Evolutionary conservation across 2,888 invertebrate species (phyloP).

Genomic region (Ptilodon capucinus): DNA sequence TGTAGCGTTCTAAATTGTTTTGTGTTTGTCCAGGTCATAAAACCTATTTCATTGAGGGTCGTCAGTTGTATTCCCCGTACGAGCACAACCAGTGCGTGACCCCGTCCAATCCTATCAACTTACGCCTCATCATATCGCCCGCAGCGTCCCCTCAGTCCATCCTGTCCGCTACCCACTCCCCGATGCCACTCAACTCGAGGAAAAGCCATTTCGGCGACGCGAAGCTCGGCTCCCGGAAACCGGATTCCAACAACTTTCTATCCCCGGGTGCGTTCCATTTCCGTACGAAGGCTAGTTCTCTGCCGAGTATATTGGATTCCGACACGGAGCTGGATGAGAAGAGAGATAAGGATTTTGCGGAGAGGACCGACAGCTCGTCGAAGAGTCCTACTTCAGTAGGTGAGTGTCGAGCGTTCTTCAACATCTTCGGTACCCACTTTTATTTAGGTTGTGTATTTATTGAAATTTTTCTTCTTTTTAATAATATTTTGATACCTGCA

Average conservation of each 20-base stretch:
- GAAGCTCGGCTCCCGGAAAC: constrained; percentile 38
- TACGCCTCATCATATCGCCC: constrained; percentile 84
- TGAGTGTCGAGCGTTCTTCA: too few species aligned
- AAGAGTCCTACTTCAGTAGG: constrained; percentile 87
- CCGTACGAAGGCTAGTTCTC: constrained; percentile 86
- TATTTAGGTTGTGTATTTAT: too few species aligned
- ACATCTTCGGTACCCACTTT: too few species aligned
- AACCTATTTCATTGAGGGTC: constrained; percentile 93
- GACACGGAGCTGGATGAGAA: constrained; percentile 85
- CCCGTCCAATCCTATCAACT: constrained; percentile 71
- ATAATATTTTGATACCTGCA: too few species aligned
- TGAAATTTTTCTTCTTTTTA: too few species aligned
- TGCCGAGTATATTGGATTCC: constrained; percentile 92
- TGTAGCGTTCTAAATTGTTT: constrained; percentile 16
- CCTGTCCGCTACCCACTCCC: constrained; percentile 61
- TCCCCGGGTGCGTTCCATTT: constrained; percentile 84
- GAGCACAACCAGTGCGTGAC: constrained; percentile 66
- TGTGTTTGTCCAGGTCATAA: constrained; percentile 85
- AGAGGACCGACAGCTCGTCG: constrained; percentile 76
- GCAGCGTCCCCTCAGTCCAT: constrained; percentile 77
- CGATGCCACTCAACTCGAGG: constrained; percentile 50
- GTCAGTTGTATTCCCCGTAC: constrained; percentile 82
- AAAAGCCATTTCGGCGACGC: constrained; percentile 45
- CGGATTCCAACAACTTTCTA: constrained; percentile 78
- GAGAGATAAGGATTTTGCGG: constrained; percentile 70